Evolutionary conservation across 1,140 invertebrate genomes (phyloP), one percentile per base, ranked within the genome.

Genomic region (Mya arenaria): DNA sequence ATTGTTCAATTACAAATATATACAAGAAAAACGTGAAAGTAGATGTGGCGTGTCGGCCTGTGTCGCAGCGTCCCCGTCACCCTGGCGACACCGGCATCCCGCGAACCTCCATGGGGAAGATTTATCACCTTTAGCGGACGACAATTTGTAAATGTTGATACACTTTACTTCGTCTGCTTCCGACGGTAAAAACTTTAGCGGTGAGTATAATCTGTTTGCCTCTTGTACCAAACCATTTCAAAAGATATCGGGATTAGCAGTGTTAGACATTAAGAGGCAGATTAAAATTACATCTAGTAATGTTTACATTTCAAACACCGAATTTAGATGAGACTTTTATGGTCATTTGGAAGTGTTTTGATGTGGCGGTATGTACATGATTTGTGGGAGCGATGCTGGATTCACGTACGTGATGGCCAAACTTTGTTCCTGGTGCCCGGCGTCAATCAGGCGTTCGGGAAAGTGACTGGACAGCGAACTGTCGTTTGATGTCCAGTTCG

Each of bases 61-160:
- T 37, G 55, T 44, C 58, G 60, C 56, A 58, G 34, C 41, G 32
- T 19, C 19, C 36, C 13, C 34, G 56, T 37, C 34, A 28, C 72
- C 58, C 28, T 63, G 34, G 56, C 72, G 55, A 75, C 72, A 19
- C 13, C 41, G 63, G 19, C 25, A 78, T 78, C 48, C 65, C 62
- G 30, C 75, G 30, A 15, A 30, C 44, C 48, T 48, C 56, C 37
- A 78, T 68, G 34, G 62, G 39, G 41, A n/a, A 37, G 62, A 78
- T 78, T 68, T 78, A 78, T 78, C 75, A 78, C 75, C 75, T 78
- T 19, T n/a, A 78, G 48, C 75, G 75, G 75, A 78, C 75, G 62
- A 66, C 75, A 66, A 68, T 78, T 66, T 65, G 44, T 78, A 78
- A 78, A 78, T 78, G 75, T 78, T 78, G 75, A 78, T 78, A 39